Conservation (phyloP, 1,140 invertebrate genomes). For the Macrosteles quadrilineatus region DNA sequence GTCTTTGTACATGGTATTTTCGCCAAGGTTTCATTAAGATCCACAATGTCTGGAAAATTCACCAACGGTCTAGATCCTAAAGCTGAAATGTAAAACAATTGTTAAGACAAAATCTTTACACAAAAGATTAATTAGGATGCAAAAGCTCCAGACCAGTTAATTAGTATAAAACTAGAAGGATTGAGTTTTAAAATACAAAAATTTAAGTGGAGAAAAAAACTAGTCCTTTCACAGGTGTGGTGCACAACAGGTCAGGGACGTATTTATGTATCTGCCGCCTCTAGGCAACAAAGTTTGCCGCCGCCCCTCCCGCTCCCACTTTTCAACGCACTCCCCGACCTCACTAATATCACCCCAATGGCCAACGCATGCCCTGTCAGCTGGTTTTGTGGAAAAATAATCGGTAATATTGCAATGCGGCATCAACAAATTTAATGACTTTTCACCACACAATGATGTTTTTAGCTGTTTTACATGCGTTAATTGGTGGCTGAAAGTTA, state of each 20-base stretch:
- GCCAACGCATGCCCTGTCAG: no score
- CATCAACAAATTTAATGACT: no score
- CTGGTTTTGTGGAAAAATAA: no score
- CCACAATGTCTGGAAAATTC: conserved; percentile 6
- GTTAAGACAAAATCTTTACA: not conserved
- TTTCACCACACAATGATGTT: no score
- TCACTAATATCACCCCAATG: no score
- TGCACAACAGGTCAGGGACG: not conserved
- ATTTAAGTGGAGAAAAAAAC: not conserved
- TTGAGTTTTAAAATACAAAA: not conserved
- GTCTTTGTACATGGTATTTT: not conserved
- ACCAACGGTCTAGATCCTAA: not conserved
- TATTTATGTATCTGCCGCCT: not conserved
- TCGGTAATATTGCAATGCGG: no score
- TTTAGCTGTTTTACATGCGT: no score
- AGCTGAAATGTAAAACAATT: not conserved
- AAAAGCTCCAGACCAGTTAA: not conserved
- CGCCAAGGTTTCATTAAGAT: not conserved
- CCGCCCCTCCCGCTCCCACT: no score
- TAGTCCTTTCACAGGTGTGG: not conserved
- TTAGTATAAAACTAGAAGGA: not conserved
- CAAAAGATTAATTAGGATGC: not conserved
- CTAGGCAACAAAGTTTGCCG: no score
- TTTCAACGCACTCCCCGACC: no score
- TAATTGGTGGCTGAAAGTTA: no score